Evolutionary conservation across 2,797 vertebrate genomes (phyloP).

Genomic region (Pygocentrus nattereri): DNA sequence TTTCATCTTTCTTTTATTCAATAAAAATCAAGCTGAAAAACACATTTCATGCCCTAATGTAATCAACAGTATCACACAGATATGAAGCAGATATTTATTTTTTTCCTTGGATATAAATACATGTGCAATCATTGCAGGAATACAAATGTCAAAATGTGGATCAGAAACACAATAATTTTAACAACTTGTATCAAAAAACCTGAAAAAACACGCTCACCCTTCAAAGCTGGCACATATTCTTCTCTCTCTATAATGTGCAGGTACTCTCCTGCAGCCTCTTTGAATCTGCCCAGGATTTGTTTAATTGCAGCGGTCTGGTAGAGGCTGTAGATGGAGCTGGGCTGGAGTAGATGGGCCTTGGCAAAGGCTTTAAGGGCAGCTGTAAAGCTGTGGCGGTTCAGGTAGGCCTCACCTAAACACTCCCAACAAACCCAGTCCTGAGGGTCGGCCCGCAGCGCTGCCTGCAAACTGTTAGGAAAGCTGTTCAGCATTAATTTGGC

Average conservation of each 20-base stretch:
- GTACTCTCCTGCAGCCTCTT: conserved; percentile 88
- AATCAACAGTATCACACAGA: too few relatives aligned
- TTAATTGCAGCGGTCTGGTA: conserved; percentile 94
- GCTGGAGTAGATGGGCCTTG: conserved; percentile 91
- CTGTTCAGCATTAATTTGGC: background rate
- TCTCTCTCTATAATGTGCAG: conserved; percentile 84
- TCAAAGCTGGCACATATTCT: conserved; percentile 95
- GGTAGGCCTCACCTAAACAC: conserved; percentile 93
- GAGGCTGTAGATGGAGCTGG: conserved; percentile 89
- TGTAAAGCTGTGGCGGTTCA: conserved; percentile 91
- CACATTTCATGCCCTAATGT: background rate
- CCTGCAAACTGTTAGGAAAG: conserved; percentile 86
- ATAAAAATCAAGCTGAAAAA: conserved; percentile 8
- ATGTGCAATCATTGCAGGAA: background rate
- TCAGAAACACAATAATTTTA: background rate
- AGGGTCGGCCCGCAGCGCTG: conserved; percentile 93
- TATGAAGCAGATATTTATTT: too few relatives aligned
- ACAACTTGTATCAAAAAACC: background rate
- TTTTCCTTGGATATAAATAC: background rate
- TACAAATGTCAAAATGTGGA: background rate
- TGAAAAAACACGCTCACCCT: conserved; percentile 79
- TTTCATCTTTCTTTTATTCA: background rate
- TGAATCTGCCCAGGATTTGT: conserved; percentile 91
- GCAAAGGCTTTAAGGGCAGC: conserved; percentile 93
- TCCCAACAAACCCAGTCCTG: conserved; percentile 97